Conservation (phyloP, 2,888 invertebrate genomes). For the Epinotia demarniana region DNA sequence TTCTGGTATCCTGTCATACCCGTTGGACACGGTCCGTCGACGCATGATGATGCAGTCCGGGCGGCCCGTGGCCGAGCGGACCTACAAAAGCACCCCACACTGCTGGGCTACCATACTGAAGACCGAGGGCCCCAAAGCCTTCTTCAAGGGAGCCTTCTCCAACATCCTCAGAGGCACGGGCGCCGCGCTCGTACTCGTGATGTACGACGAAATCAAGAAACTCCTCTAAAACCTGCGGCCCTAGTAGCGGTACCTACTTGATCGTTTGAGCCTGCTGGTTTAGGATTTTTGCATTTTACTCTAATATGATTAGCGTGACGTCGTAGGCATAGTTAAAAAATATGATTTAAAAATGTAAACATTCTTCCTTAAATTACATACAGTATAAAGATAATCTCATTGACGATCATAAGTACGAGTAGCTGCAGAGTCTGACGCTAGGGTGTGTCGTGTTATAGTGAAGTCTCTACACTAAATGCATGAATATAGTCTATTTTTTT, state of each 20-base stretch:
- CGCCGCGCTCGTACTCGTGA: slow-evolving; percentile 94
- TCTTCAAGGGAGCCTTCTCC: slow-evolving; percentile 98
- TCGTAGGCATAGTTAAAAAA: neutral
- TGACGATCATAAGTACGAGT: slow-evolving; percentile 4
- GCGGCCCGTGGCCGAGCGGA: slow-evolving; percentile 88
- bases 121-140: slow-evolving; percentile 91
- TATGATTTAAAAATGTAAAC: neutral
- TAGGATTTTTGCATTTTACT: neutral
- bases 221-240: slow-evolving; percentile 67
- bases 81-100: slow-evolving; percentile 95
- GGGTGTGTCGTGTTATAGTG: neutral
- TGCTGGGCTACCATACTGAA: slow-evolving; percentile 93
- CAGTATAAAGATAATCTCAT: neutral
- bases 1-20: slow-evolving; percentile 97
- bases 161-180: slow-evolving; percentile 97
- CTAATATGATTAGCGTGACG: neutral
- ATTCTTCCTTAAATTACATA: neutral
- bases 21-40: slow-evolving; percentile 96
- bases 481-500: too few species aligned
- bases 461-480: too few species aligned
- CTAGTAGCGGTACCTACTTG: neutral
- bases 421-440: neutral
- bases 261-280: neutral
- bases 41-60: slow-evolving; percentile 99
- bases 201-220: slow-evolving; percentile 94